A percentile compares a stretch with the other conserved stretches of the same genome.
Evolutionary conservation across 2,888 invertebrate species (phyloP).

Genomic region (Xestia rhomboidea): DNA sequence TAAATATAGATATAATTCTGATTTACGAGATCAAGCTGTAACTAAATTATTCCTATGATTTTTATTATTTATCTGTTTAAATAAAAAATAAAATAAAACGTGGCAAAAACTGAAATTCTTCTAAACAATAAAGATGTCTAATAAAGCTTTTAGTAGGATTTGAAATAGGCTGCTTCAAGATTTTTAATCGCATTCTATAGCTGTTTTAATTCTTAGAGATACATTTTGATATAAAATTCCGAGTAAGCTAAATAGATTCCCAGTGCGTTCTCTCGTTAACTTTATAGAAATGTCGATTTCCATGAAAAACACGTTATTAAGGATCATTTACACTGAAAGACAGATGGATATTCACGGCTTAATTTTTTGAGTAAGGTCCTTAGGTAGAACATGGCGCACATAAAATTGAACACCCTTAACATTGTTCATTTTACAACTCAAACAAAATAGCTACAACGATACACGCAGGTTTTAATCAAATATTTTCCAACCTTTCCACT

Average conservation of each 20-base stretch:
- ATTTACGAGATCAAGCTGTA: too few relatives aligned
- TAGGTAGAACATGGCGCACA: background rate
- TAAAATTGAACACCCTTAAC: background rate
- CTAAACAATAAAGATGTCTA: background rate
- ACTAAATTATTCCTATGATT: too few relatives aligned
- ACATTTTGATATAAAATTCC: background rate
- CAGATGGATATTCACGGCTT: background rate
- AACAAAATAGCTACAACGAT: constrained; percentile 33
- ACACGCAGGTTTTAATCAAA: constrained; percentile 43
- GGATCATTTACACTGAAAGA: background rate
- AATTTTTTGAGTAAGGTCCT: background rate
- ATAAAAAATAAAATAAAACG: too few relatives aligned
- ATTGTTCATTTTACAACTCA: constrained; percentile 19
- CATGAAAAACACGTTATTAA: background rate
- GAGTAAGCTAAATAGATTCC: too few relatives aligned
- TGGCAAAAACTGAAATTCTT: background rate
- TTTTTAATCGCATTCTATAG: background rate
- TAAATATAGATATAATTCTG: too few relatives aligned
- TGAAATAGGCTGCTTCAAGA: background rate
- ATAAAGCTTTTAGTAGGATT: background rate
- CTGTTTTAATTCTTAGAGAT: background rate
- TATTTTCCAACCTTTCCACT: constrained; percentile 25
- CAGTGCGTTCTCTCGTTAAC: background rate
- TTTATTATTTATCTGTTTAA: too few relatives aligned
- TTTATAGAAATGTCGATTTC: background rate